phyloP scores from a whole-genome alignment of 1,140 invertebrate species.

The Drosophila lini region DNA sequence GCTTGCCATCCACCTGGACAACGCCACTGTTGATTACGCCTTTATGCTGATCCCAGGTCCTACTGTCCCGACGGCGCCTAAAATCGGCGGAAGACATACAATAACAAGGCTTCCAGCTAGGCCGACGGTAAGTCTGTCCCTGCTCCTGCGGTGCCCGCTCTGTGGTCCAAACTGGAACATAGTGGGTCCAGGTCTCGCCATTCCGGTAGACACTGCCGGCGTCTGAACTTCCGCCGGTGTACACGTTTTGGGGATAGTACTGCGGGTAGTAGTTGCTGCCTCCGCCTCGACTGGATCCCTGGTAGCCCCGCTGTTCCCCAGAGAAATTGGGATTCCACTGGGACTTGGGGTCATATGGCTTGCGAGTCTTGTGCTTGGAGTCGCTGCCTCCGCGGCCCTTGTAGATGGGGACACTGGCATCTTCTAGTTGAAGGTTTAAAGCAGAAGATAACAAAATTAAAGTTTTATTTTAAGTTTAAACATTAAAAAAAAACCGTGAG shows the following conservation, averaged over 20 bases:
- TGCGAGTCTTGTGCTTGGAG: slow-evolving; percentile 59
- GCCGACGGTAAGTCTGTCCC: slow-evolving; percentile 54
- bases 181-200: slow-evolving; percentile 75
- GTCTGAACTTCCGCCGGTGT: slow-evolving; percentile 42
- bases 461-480: background rate
- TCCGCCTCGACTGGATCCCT: slow-evolving; percentile 26
- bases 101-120: slow-evolving; percentile 81
- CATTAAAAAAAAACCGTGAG: no score
- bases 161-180: slow-evolving; percentile 81
- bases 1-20: slow-evolving; percentile 68
- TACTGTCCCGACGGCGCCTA: slow-evolving; percentile 61
- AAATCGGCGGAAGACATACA: slow-evolving; percentile 73
- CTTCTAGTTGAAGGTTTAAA: slow-evolving; percentile 44
- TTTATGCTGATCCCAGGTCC: slow-evolving; percentile 5
- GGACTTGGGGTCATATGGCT: slow-evolving; percentile 69
- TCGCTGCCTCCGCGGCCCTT: slow-evolving; percentile 71
- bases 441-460: background rate
- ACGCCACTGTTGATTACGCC: slow-evolving; percentile 44
- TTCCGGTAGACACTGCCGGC: slow-evolving; percentile 57
- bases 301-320: slow-evolving; percentile 58
- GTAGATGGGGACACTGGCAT: slow-evolving; percentile 82
- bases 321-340: slow-evolving; percentile 80
- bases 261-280: slow-evolving; percentile 58
- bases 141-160: slow-evolving; percentile 69
- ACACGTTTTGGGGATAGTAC: slow-evolving; percentile 68